Base-by-base conservation (phyloP, 1,140 invertebrate species). In the Aphelenchoides fujianensis region DNA sequence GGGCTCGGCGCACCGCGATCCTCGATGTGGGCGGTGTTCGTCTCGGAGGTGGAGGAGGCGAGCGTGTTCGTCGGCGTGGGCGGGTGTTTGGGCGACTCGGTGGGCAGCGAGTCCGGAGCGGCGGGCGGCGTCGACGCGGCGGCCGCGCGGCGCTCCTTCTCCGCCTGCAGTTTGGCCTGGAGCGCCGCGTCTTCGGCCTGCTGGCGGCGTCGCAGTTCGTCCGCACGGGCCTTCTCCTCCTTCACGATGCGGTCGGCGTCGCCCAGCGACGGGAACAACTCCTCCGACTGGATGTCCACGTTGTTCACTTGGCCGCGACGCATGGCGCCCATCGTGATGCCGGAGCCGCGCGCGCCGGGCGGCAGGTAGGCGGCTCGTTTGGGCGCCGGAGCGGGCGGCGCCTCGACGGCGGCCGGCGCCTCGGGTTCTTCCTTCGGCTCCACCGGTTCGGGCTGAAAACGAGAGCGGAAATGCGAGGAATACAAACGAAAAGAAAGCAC, bases 201-300 rank as follows among this genome's bases (percentile, higher is more conserved):
- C 23, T 48, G 41, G 12, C 23, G 41, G 23, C 41, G 41, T 48
- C 41, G 59, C 16, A 61, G n/a, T 31, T 61, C 59, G 59, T 61
- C n/a, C 27, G 36, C n/a, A n/a, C 31, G 36, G 9, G 31, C 27
- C 31, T 34, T 66, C 53, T 66, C 32, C 32, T 66, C 32, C 31
- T 66, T 66, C n/a, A 12, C 63, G 53, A 66, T 66, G n/a, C 31
- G n/a, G 36, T 61, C 59, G 16, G 63, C 32, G 3, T 66, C 63
- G n/a, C 63, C 63, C 19, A 66, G 63, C 1, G 63, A 66, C 12
- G 63, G 63, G 32, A 66, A 66, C 63, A 66, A 19, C 31, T 66
- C 63, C 53, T 66, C 63, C 23, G 9, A 19, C 23, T 37, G 27
- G 16, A 66, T 12, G 63, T 66, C 63, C 16, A 66, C 63, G 23